Conservation (phyloP, 2,113 vertebrate genomes). For the Plestiodon gilberti region DNA sequence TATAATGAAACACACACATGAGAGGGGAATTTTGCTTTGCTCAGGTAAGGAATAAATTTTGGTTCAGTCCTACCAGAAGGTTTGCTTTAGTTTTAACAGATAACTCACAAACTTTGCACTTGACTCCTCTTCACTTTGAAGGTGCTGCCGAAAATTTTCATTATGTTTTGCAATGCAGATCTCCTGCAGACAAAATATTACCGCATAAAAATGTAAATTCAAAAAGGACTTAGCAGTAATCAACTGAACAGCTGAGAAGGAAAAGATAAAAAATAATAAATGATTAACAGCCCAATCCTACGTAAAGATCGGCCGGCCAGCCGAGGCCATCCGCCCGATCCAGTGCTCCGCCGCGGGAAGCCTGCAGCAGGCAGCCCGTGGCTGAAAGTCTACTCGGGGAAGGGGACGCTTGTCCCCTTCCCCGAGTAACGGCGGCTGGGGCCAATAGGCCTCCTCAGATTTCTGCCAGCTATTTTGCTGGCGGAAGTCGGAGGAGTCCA, state of each 20-base stretch:
- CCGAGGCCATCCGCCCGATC: too few species aligned
- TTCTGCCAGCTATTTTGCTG: too few species aligned
- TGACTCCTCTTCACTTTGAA: constrained; percentile 74
- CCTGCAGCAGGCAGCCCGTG: too few species aligned
- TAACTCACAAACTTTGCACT: constrained; percentile 78
- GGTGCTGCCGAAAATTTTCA: constrained; percentile 88
- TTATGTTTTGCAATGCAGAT: constrained; percentile 94
- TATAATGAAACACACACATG: too few species aligned
- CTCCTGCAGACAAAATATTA: constrained; percentile 80
- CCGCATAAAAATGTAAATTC: constrained; percentile 28
- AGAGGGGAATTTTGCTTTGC: not conserved
- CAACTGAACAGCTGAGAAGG: not conserved
- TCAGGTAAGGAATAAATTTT: not conserved
- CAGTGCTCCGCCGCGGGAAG: too few species aligned
- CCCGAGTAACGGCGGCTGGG: too few species aligned
- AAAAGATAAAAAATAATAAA: not conserved
- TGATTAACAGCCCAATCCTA: not conserved
- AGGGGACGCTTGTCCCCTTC: too few species aligned
- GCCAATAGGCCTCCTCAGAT: too few species aligned
- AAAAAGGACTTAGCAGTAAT: not conserved
- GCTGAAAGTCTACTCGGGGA: too few species aligned
- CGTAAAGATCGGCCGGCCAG: too few species aligned
- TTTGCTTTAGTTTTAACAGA: constrained; percentile 21
- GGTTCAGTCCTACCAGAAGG: not conserved
- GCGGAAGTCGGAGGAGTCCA: too few species aligned